Conservation (phyloP, 1,140 invertebrate species). For the Cephus cinctus region DNA sequence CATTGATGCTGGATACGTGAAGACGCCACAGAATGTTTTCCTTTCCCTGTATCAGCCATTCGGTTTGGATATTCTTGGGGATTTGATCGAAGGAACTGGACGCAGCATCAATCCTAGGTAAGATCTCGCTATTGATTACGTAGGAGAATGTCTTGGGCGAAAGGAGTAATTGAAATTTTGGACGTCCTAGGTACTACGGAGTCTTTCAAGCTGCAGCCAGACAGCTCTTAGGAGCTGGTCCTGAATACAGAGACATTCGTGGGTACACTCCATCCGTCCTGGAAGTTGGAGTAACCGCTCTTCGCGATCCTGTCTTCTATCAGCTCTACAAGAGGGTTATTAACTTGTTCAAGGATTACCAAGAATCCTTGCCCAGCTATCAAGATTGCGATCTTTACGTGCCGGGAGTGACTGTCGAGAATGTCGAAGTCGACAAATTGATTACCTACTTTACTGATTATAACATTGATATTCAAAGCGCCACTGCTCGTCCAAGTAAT, state of each 20-base stretch:
- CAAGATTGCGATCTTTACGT: constrained; percentile 63
- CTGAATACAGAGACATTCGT: constrained; percentile 39
- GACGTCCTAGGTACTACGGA: constrained; percentile 53
- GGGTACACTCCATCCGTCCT: constrained; percentile 53
- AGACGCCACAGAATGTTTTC: constrained; percentile 48
- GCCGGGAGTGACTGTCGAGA: constrained; percentile 64
- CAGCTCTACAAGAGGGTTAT: constrained; percentile 53
- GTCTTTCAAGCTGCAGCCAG: constrained; percentile 59
- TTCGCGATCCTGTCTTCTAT: constrained; percentile 59
- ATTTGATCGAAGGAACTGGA: constrained; percentile 52
- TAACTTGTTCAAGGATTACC: constrained; percentile 55
- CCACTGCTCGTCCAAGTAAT: constrained; percentile 23
- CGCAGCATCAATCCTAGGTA: constrained; percentile 51
- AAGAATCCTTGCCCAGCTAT: constrained; percentile 62
- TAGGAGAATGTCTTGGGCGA: neutral
- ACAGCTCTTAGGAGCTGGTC: constrained; percentile 58
- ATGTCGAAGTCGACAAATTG: constrained; percentile 62
- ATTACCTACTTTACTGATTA: constrained; percentile 63
- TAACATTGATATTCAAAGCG: constrained; percentile 58
- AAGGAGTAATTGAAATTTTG: neutral
- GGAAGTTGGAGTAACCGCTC: constrained; percentile 48
- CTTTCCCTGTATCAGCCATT: constrained; percentile 48
- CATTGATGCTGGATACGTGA: constrained; percentile 64
- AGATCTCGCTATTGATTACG: neutral
- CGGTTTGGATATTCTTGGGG: constrained; percentile 55